Base-by-base conservation (phyloP, 2,113 vertebrate species). In the Amphiprion ocellaris region DNA sequence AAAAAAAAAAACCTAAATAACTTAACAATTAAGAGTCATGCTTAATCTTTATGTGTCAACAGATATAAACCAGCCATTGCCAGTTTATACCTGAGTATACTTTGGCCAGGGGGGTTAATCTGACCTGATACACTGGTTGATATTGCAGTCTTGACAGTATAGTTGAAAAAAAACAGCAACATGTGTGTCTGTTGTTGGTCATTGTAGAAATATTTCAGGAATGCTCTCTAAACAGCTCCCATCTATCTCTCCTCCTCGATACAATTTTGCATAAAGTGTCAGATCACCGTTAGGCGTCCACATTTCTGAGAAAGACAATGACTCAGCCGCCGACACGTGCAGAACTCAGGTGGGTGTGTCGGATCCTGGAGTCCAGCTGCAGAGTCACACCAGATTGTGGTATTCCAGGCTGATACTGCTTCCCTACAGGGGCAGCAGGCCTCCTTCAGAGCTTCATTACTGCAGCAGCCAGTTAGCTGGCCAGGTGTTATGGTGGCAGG, bases 401-500 rank as follows among this genome's bases (percentile, higher is more conserved):
- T 87, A 94, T 92, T 90, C 88, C 65, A 63, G 80, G 69, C 71
- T 77, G 41, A n/a, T 83, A 47, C 26, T 39, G 44, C 24, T 4
- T 9, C 61, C 69, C 67, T n/a, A 14, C 28, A 68, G 54, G 60
- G 0, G 14, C 47, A 69, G 59, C 7, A 10, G 5, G 33, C 67
- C 69, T 60, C 72, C 53, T 56, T 77, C 11, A 77, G 30, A 80
- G 62, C 49, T 41, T 37, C 30, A 24, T 12, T 30, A n/a, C 54
- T 0, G 41, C 15, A 30, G 69, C 56, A 88, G 37, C n/a, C 79
- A 75, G 62, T 56, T 52, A 11, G 15, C 72, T 16, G 67, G 68
- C 53, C 69, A 58, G 68, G 2, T 58, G 79, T 21, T 4, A 95
- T 96, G 96, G 69, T 92, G 47, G 33, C 15, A 0, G 62, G 73